Conservation (phyloP, 23 tunicate genomes). For the Oikopleura vanhoeffeni region DNA sequence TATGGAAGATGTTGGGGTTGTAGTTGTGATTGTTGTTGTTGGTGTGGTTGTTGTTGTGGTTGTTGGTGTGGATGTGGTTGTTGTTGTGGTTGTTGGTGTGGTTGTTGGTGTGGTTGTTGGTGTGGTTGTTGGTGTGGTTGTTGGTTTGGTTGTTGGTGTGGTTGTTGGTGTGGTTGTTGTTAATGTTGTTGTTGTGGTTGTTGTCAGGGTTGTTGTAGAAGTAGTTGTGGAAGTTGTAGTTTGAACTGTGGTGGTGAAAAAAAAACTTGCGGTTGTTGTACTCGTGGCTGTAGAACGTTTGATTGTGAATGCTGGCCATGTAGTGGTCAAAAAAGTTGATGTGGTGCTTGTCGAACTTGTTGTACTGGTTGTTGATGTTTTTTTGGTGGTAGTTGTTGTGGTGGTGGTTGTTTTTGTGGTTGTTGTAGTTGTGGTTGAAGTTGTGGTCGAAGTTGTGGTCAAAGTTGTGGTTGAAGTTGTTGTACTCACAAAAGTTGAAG, state of each 20-base stretch:
- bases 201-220: neutral
- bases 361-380: neutral
- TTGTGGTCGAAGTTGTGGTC: neutral
- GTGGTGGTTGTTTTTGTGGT: conserved; percentile 3
- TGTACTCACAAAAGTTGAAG: neutral
- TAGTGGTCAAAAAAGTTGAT: neutral
- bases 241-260: neutral
- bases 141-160: neutral
- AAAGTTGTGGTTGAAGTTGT: neutral
- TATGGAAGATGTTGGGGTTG: neutral
- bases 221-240: neutral
- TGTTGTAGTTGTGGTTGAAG: neutral
- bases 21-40: neutral
- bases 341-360: neutral
- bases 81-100: neutral
- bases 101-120: too few species aligned
- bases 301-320: too few species aligned
- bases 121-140: too few species aligned
- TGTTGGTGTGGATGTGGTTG: neutral
- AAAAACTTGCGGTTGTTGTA: neutral
- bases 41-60: neutral
- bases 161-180: neutral
- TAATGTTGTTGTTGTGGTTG: neutral
- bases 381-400: neutral
- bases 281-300: too few species aligned